Evolutionary conservation across 2,888 invertebrate genomes (phyloP).

Genomic region (Zhuqinia jingwanae): DNA sequence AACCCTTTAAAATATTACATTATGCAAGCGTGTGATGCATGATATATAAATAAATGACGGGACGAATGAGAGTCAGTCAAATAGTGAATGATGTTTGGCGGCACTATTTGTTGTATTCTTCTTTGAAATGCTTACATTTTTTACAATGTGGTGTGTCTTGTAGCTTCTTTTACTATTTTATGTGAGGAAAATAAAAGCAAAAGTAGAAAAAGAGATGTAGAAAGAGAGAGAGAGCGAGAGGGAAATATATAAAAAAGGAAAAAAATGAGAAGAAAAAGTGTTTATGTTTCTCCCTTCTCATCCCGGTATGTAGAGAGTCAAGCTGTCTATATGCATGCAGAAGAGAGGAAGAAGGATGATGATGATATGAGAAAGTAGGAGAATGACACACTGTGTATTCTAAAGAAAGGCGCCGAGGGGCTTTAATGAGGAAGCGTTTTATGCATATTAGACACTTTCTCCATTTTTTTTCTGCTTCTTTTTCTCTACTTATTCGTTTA

Average conservation of each 20-base stretch:
- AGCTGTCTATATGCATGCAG: not conserved
- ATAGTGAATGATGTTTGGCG: slow-evolving; percentile 44
- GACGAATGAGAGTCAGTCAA: slow-evolving; percentile 35
- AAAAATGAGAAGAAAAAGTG: slow-evolving; percentile 1
- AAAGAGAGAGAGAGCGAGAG: slow-evolving; percentile 16
- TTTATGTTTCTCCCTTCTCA: not conserved
- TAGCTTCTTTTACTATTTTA: not conserved
- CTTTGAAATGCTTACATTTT: not conserved
- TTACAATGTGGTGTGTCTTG: too few relatives aligned
- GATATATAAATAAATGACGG: not conserved
- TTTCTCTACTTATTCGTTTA: slow-evolving; percentile 45
- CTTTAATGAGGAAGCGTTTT: slow-evolving; percentile 74
- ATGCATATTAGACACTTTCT: slow-evolving; percentile 74
- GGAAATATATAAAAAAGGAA: too few relatives aligned
- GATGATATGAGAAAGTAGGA: not conserved
- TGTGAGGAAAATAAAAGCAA: slow-evolving; percentile 31
- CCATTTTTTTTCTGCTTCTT: slow-evolving; percentile 38
- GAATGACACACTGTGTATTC: slow-evolving; percentile 65
- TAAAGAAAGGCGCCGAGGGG: slow-evolving; percentile 71
- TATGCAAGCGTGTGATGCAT: slow-evolving; percentile 42
- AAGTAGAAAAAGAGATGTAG: slow-evolving; percentile 34
- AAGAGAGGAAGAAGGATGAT: not conserved
- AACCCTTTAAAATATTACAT: slow-evolving; percentile 45
- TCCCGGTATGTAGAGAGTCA: too few relatives aligned
- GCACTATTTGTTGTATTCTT: not conserved